phyloP scores from a whole-genome alignment of 2,888 invertebrate species.

The Crocallis elinguaria region DNA sequence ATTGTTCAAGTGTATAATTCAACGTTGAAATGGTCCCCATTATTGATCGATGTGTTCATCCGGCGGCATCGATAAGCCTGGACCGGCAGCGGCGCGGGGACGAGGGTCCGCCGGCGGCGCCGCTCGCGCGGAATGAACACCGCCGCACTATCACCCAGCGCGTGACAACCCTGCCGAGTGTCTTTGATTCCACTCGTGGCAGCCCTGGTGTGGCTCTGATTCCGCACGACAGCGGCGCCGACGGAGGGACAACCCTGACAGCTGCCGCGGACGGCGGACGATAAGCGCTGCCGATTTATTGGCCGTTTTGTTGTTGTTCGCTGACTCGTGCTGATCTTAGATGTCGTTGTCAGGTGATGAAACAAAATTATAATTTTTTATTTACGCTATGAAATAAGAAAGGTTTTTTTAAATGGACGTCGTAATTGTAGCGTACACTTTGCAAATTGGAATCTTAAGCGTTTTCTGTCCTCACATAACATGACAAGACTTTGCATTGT shows the following conservation, averaged over 20 bases:
- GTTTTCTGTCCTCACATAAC: too few relatives aligned
- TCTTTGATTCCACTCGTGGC: neutral
- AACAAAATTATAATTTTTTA: neutral
- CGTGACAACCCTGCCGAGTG: constrained; percentile 4
- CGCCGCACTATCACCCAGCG: neutral
- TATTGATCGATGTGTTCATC: constrained; percentile 16
- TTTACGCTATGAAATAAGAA: neutral
- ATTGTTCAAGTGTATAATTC: constrained; percentile 5
- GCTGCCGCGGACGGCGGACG: neutral
- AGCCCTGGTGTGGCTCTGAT: neutral
- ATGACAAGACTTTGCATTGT: too few relatives aligned
- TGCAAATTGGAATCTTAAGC: too few relatives aligned
- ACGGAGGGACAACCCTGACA: constrained; percentile 1
- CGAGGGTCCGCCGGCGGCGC: constrained; percentile 2
- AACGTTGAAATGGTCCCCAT: neutral
- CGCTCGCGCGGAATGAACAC: constrained; percentile 1
- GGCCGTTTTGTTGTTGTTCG: neutral
- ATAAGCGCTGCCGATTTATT: constrained; percentile 2
- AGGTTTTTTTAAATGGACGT: too few relatives aligned
- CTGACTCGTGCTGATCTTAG: neutral
- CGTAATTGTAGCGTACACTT: too few relatives aligned
- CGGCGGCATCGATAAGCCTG: constrained; percentile 9
- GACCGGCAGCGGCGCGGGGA: neutral
- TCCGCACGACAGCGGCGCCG: neutral
- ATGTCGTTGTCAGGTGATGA: neutral